phyloP scores from a whole-genome alignment of 2,888 invertebrate genomes.

The Campoletis raptor region DNA sequence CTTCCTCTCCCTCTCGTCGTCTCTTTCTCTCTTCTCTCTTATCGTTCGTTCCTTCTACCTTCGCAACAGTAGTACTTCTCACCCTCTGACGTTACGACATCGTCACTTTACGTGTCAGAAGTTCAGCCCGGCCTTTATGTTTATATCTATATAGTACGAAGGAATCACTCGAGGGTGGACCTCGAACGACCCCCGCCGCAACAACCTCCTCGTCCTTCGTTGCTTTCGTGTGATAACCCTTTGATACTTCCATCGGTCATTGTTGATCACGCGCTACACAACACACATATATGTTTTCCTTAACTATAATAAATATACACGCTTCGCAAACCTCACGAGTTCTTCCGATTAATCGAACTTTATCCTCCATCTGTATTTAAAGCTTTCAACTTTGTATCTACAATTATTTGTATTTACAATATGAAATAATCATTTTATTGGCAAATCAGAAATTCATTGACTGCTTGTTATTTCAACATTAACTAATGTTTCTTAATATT shows the following conservation, averaged over 20 bases:
- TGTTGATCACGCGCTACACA: conserved; percentile 67
- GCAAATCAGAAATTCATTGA: not conserved
- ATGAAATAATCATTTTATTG: not conserved
- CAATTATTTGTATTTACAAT: not conserved
- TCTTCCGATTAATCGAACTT: not conserved
- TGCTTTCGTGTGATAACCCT: conserved; percentile 83
- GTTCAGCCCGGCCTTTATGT: conserved; percentile 75
- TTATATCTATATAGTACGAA: conserved; percentile 14
- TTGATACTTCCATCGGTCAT: conserved; percentile 80
- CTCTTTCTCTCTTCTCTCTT: conserved; percentile 68
- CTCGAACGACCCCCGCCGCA: conserved; percentile 43
- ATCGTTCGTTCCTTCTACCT: conserved; percentile 40
- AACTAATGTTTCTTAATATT: not conserved
- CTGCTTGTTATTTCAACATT: not conserved
- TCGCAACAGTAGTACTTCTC: conserved; percentile 63
- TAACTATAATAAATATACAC: not conserved
- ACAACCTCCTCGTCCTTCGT: conserved; percentile 57
- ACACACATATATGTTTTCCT: conserved; percentile 14
- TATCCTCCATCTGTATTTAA: not conserved
- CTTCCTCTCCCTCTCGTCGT: conserved; percentile 59
- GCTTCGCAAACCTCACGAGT: not conserved
- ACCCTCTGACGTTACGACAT: conserved; percentile 82
- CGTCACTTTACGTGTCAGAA: conserved; percentile 84
- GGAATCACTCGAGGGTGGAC: conserved; percentile 58
- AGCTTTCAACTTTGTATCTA: not conserved